Conservation (phyloP, 2,797 vertebrate genomes). For the Podarcis lilfordi region DNA sequence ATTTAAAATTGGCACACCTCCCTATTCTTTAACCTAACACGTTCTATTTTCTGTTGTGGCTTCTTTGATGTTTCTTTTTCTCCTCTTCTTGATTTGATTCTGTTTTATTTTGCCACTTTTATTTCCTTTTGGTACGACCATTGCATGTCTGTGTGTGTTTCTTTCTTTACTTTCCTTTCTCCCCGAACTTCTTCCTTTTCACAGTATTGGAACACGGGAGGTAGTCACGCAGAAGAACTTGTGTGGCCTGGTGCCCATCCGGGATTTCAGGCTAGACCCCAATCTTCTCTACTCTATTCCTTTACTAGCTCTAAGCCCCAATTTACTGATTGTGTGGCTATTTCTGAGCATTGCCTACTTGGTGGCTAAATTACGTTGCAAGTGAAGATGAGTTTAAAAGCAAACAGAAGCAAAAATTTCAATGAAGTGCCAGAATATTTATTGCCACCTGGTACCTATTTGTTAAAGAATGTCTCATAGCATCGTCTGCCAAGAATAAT, state of each 20-base stretch:
- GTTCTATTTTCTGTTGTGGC: constrained; percentile 42
- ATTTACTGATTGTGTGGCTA: constrained; percentile 98
- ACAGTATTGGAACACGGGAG: constrained; percentile 98
- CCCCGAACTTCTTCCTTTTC: constrained; percentile 80
- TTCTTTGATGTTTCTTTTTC: constrained; percentile 8
- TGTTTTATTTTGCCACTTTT: constrained; percentile 44
- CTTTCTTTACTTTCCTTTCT: constrained; percentile 62
- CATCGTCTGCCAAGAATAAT: constrained; percentile 78
- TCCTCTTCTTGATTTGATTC: not conserved
- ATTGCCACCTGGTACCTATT: constrained; percentile 72
- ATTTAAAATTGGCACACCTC: constrained; percentile 59
- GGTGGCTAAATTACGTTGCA: constrained; percentile 96
- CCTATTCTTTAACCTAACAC: constrained; percentile 53
- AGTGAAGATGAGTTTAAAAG: constrained; percentile 81
- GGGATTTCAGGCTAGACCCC: constrained; percentile 95
- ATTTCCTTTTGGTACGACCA: constrained; percentile 53
- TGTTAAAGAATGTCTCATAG: constrained; percentile 79
- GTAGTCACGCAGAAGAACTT: constrained; percentile 99
- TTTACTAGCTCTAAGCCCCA: constrained; percentile 95
- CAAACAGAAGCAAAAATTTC: constrained; percentile 41
- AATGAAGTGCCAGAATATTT: constrained; percentile 75
- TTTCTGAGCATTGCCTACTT: constrained; percentile 96
- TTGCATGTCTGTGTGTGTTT: constrained; percentile 57
- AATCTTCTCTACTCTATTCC: constrained; percentile 98
- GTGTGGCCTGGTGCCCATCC: constrained; percentile 96